Conservation (phyloP, 2,113 vertebrate species). For the Oxyura jamaicensis region DNA sequence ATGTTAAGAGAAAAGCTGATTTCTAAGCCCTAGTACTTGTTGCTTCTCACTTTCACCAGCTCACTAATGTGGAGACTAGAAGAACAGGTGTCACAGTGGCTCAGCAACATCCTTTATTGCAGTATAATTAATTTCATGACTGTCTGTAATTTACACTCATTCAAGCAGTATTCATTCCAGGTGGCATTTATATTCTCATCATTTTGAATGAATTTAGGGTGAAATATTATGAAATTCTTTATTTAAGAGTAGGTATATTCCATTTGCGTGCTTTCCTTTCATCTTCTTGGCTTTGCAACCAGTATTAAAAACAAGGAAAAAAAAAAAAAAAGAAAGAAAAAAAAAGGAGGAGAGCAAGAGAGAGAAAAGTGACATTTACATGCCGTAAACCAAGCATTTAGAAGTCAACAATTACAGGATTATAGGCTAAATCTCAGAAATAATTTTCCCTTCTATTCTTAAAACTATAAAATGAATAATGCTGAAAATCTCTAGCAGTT, state of each 20-base stretch:
- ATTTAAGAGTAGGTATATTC: neutral
- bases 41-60: neutral
- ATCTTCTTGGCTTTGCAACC: neutral
- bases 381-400: neutral
- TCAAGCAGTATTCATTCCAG: neutral
- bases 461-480: neutral
- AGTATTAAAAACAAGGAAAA: neutral
- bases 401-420: neutral
- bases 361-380: neutral
- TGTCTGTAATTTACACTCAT: slow-evolving; percentile 1
- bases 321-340: neutral
- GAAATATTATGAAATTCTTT: neutral
- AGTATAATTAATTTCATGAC: neutral
- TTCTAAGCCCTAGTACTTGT: neutral
- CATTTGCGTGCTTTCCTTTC: slow-evolving; percentile 10
- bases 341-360: neutral
- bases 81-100: neutral
- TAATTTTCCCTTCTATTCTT: neutral
- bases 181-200: neutral
- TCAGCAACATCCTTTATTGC: neutral
- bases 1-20: neutral
- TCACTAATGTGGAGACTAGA: neutral
- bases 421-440: slow-evolving; percentile 1
- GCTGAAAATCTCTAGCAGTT: neutral
- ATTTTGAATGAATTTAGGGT: neutral